Base-by-base conservation (phyloP, 2,797 vertebrate genomes). In the Vespertilio murinus region DNA sequence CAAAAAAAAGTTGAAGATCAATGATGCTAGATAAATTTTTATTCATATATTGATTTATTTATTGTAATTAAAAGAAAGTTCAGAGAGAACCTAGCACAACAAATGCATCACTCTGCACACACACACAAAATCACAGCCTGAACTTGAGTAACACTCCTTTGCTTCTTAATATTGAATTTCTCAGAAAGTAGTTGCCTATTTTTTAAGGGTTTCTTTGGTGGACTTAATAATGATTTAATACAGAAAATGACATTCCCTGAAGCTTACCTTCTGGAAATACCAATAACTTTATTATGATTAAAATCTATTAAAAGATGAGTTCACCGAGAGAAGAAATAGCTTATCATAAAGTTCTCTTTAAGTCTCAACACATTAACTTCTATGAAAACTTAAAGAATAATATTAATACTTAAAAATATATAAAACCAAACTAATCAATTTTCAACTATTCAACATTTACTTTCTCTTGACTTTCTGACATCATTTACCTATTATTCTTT, bases 331-430 rank as follows among this genome's bases (percentile, higher is more conserved):
- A 93, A 75, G 25, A 91, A 88, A 85, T 65, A 77, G 38, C 14
- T 33, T 49, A 40, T 70, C 23, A 33, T 11, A 59, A 83, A 77
- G 3, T 81, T 82, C 71, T 45, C 56, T 74, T 84, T 59, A 65
- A 95, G 73, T 28, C 12, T 28, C 49, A 81, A 7, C 65, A 93
- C 5, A 54, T 67, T 91, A 54, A 9, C 11, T 82, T 64, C 30
- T 4, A 59, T n/a, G 54, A n/a, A 11, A 70, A 47, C 33, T 89
- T 88, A 40, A 79, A 71, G 35, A 83, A 40, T n/a, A 93, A 42
- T 22, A 77, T 79, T 78, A 83, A 69, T 82, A 84, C 40, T 75
- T 69, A 20, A 67, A 87, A 92, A 67, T 92, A 67, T 23, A 81
- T 17, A 54, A 79, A 79, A 42, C 40, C 23, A 90, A 79, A 33